Conservation (phyloP, 2,113 vertebrate species). For the Bombycilla garrulus region DNA sequence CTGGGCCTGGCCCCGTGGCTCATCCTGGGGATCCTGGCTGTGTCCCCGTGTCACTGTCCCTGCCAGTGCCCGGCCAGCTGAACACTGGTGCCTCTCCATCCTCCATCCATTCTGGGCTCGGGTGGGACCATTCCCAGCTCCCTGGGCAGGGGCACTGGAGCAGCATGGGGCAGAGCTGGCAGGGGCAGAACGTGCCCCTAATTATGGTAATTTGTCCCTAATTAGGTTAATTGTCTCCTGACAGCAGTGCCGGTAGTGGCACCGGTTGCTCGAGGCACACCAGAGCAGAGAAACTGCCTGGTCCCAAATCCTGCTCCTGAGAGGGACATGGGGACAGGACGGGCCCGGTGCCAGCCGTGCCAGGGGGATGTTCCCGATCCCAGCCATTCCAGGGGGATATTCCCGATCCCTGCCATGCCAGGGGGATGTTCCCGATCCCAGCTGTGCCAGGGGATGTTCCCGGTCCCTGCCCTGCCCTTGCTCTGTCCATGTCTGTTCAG, state of each 20-base stretch:
- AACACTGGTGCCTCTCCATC: fast-evolving
- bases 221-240: neutral
- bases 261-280: neutral
- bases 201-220: neutral
- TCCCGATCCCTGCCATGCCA: neutral
- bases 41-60: neutral
- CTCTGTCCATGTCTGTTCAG: fast-evolving
- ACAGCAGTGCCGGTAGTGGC: neutral
- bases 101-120: fast-evolving
- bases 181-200: neutral
- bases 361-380: no score
- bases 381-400: fast-evolving
- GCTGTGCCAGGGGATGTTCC: fast-evolving
- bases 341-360: neutral
- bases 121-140: neutral
- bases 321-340: fast-evolving
- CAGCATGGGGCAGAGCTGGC: neutral
- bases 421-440: no score
- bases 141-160: neutral
- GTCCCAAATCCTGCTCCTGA: neutral
- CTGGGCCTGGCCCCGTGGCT: neutral
- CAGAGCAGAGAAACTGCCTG: fast-evolving
- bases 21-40: neutral
- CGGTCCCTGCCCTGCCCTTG: fast-evolving
- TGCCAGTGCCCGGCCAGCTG: no score